Percentiles rank a stretch among this genome's conserved stretches.
Conservation (phyloP, 2,888 invertebrate genomes). For the Leucoma salicis region DNA sequence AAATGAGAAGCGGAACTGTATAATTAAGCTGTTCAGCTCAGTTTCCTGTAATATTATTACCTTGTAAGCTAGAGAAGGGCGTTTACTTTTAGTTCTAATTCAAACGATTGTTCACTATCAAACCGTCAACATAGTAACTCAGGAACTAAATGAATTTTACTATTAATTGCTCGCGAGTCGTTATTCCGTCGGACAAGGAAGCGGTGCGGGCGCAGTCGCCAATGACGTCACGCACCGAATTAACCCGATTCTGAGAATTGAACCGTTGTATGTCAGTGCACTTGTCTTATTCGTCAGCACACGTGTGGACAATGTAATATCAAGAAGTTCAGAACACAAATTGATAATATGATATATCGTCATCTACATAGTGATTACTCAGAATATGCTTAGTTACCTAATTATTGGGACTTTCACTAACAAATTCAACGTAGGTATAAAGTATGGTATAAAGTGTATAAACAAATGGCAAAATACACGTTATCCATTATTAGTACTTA, state of each 20-base stretch:
- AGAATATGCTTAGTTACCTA: too few relatives aligned
- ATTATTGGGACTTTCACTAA: too few relatives aligned
- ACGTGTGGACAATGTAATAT: slow-evolving; percentile 59
- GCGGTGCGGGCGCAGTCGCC: slow-evolving; percentile 38
- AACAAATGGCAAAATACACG: too few relatives aligned
- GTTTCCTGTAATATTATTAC: slow-evolving; percentile 12
- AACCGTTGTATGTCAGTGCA: slow-evolving; percentile 68
- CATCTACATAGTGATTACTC: too few relatives aligned
- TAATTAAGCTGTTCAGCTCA: neutral
- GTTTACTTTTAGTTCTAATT: slow-evolving; percentile 10
- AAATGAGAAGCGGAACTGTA: slow-evolving; percentile 10
- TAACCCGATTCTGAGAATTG: slow-evolving; percentile 73
- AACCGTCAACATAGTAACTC: slow-evolving; percentile 29
- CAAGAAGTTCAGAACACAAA: too few relatives aligned
- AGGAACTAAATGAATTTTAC: slow-evolving; percentile 44
- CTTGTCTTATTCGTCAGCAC: slow-evolving; percentile 64
- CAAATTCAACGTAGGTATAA: too few relatives aligned
- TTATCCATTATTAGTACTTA: too few relatives aligned
- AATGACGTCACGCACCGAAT: slow-evolving; percentile 73
- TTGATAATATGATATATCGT: too few relatives aligned
- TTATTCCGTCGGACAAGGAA: slow-evolving; percentile 58
- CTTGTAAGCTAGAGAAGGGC: slow-evolving; percentile 5
- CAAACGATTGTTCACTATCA: slow-evolving; percentile 30
- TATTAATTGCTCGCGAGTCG: slow-evolving; percentile 46
- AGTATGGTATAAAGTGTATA: too few relatives aligned